Evolutionary conservation across 2,888 invertebrate species (phyloP).

Genomic region (Loripinus fragilis): DNA sequence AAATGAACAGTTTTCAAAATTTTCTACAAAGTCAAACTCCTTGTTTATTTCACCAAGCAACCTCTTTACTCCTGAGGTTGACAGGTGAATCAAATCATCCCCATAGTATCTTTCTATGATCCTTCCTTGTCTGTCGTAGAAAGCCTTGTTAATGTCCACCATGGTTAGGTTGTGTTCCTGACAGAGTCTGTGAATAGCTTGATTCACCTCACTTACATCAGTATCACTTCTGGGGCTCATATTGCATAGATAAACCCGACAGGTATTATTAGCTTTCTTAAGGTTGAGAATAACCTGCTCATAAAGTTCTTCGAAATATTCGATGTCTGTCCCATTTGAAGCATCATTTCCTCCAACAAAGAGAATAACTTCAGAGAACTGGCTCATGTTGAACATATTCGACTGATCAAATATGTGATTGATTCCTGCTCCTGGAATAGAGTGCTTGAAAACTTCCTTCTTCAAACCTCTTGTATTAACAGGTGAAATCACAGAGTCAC

Average conservation of each 20-base stretch:
- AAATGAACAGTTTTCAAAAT: too few relatives aligned
- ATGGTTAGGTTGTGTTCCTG: not conserved
- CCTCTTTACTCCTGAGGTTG: too few relatives aligned
- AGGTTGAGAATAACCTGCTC: not conserved
- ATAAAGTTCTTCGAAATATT: not conserved
- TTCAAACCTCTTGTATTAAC: not conserved
- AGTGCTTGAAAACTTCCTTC: not conserved
- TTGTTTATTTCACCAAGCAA: too few relatives aligned
- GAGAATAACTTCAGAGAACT: too few relatives aligned
- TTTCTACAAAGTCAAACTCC: too few relatives aligned
- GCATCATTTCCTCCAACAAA: too few relatives aligned
- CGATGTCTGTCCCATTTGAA: too few relatives aligned
- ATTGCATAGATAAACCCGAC: constrained; percentile 5
- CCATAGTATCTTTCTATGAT: not conserved
- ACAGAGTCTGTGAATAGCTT: not conserved
- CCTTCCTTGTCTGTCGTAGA: not conserved
- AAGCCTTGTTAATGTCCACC: not conserved
- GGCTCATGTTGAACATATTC: not conserved
- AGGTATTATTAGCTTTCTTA: not conserved
- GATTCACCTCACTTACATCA: not conserved
- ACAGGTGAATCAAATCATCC: too few relatives aligned
- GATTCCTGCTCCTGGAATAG: not conserved
- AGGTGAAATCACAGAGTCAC: not conserved
- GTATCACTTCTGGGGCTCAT: not conserved
- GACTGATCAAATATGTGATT: not conserved